Evolutionary conservation across 2,797 vertebrate genomes (phyloP), one percentile per base, ranked within the genome.

Genomic region (Acipenser oxyrinchus): DNA sequence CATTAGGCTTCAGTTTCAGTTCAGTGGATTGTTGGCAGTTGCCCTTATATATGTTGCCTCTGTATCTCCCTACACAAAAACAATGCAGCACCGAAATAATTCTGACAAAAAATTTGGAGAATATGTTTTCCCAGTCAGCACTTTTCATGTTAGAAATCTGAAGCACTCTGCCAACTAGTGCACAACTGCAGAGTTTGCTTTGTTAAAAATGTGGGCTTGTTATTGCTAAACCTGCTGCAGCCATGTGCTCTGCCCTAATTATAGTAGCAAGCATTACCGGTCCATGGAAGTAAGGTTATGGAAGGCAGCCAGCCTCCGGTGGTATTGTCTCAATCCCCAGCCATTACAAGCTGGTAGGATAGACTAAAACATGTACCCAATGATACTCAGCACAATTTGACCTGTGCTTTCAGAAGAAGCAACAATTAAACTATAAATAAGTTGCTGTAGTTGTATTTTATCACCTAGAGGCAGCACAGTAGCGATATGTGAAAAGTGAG

Each of bases 191-290:
- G 69, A 72, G 69, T 81, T 77, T 73, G 76, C 81, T 84, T 83
- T 82, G 79, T 82, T 81, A 72, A 74, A 73, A 79, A 74, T 83
- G 68, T 74, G 69, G 15, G 73, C 82, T 81, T 71, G 74, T 82
- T 88, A 85, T 86, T 83, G 66, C 80, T 74, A 78, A 86, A 80
- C 72, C 79, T 75, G 79, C 78, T 79, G 68, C 70, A 65, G 71
- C 76, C 88, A 89, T 87, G 87, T 89, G 88, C 80, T 88, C 70
- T 1, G 65, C 81, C 67, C 76, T 89, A 89, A 87, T 88, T 88
- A 88, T 89, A 89, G 88, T 83, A 72, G 69, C 74, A 79, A 80
- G 83, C 79, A 84, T 86, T 83, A 83, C 81, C 72, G 79, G 79
- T 76, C 76, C 66, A 48, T 83, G 77, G 82, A 83, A 86, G 81